Evolutionary conservation across 2,113 vertebrate species (phyloP), one percentile per base, ranked within the genome.

Genomic region (Lophius piscatorius): DNA sequence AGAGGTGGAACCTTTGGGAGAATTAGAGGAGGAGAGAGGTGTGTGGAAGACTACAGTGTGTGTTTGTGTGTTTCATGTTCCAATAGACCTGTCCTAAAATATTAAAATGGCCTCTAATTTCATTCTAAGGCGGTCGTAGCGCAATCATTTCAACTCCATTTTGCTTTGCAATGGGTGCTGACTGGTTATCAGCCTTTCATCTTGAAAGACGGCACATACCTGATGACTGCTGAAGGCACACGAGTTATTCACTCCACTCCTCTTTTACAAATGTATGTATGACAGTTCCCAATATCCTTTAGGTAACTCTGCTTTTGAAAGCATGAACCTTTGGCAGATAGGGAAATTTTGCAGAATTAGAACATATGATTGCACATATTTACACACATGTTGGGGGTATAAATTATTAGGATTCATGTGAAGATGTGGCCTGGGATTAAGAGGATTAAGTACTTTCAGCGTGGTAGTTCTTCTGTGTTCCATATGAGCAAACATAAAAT

Each of bases 71-170:
- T 85, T 79, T 83, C 67, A 77, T 83, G 74, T 83, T 67, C 38
- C 70, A 79, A 80, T 67, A 56, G 66, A 67, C 35, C 41, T 42
- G 44, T 28, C 51, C 62, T 69, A 40, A 51, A 67, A 80, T 85
- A 84, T 86, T 78, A 80, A 83, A 83, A 78, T 61, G 45, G 49
- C 57, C 79, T 83, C 56, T 88, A 69, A 90, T 87, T 85, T 89
- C 11, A 10, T 42, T 60, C 64, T 4, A 1, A 49, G 40, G 63
- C 41, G 47, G 39, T 74, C 67, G 74, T 46, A 34, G 33, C 4
- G 13, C 33, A 55, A 38, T 35, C 24, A 36, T 55, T 73, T 79
- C 14, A 18, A 16, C 59, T 64, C 49, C 23, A 59, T 76, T 63
- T 60, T 26, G 38, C 74, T 75, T 84, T 80, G 70, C 74, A 67